phyloP scores from a whole-genome alignment of 2,797 vertebrate genomes.

The Halcyon leucocephala region DNA sequence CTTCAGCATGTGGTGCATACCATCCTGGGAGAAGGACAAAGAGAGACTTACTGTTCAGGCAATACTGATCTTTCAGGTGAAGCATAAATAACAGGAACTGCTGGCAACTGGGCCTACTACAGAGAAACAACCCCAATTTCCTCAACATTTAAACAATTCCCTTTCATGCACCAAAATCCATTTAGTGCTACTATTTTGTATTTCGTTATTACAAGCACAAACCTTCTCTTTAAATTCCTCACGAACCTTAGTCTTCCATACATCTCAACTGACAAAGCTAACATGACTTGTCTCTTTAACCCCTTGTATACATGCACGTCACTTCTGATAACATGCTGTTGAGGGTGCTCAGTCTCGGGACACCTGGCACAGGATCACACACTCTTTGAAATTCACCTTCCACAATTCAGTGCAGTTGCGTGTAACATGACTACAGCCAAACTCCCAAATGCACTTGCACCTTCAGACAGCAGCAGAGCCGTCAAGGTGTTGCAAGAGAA shows the following conservation, averaged over 20 bases:
- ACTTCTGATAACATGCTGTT: not conserved
- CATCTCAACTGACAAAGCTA: not conserved
- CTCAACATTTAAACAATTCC: not conserved
- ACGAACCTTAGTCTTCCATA: not conserved
- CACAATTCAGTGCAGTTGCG: not conserved
- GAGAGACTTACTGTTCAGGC: not conserved
- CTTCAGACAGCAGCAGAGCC: not conserved
- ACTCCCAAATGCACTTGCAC: not conserved
- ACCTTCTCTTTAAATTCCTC: not conserved
- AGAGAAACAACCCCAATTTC: not conserved
- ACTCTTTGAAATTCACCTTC: not conserved
- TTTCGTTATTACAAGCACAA: not conserved
- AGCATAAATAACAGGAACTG: not conserved
- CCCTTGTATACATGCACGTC: accelerated
- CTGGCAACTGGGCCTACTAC: not conserved
- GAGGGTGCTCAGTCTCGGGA: not conserved
- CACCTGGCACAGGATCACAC: not conserved
- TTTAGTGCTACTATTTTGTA: not conserved
- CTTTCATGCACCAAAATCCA: not conserved
- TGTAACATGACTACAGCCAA: not conserved
- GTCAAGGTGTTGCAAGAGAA: accelerated
- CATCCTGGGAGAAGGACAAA: not conserved
- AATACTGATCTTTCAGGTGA: not conserved
- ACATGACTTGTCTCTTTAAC: not conserved
- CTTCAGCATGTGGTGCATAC: not conserved